Percentiles rank a stretch among this genome's conserved stretches.
Evolutionary conservation across 2,113 vertebrate genomes (phyloP).

Genomic region (Notechis scutatus): DNA sequence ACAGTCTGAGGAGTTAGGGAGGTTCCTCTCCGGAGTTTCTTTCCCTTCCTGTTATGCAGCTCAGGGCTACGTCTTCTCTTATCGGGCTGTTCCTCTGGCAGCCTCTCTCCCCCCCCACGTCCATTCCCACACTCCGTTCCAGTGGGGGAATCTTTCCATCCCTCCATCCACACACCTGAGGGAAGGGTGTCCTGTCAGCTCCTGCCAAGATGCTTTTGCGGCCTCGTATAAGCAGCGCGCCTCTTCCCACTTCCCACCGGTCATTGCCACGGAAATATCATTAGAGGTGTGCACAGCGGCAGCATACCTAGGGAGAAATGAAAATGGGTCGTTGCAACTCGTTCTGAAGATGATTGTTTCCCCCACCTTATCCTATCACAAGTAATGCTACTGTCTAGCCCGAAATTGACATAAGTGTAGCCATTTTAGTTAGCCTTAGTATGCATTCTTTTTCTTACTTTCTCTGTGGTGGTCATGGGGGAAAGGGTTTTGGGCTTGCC

Average conservation of each 20-base stretch:
- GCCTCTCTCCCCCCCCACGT: not conserved
- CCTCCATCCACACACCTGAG: constrained; percentile 72
- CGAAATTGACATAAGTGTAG: too few species aligned
- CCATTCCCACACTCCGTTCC: not conserved
- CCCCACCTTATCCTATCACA: not conserved
- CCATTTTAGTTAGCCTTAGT: too few species aligned
- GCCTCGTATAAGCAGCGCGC: constrained; percentile 73
- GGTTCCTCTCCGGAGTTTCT: not conserved
- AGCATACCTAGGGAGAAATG: constrained; percentile 75
- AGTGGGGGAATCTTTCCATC: not conserved
- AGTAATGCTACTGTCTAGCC: not conserved
- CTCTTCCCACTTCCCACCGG: constrained; percentile 81
- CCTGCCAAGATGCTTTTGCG: constrained; percentile 77
- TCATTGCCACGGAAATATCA: constrained; percentile 79
- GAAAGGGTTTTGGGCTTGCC: too few species aligned
- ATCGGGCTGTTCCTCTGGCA: not conserved
- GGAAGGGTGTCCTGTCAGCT: constrained; percentile 70
- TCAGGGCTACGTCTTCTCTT: not conserved
- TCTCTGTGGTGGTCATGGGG: too few species aligned
- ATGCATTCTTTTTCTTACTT: too few species aligned
- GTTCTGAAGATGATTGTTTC: not conserved
- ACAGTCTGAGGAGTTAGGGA: not conserved
- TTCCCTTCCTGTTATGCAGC: not conserved
- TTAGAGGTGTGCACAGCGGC: constrained; percentile 74
- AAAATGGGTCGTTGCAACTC: not conserved